Percentiles rank a stretch among this genome's conserved stretches.
Conservation (phyloP, 2,113 vertebrate genomes). For the Nothobranchius kuhntae region DNA sequence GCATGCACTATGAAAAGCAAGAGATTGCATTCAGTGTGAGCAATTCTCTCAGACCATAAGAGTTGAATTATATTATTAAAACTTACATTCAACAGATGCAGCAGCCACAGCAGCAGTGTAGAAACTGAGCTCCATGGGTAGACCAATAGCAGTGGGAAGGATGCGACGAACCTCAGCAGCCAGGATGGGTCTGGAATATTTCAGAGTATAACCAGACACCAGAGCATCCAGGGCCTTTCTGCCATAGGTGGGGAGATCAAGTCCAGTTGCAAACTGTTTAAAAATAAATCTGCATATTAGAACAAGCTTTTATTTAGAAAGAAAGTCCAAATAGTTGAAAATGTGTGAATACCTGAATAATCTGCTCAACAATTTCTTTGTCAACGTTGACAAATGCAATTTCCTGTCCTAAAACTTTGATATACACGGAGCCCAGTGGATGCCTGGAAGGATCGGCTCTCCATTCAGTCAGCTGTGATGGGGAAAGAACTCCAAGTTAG, state of each 20-base stretch:
- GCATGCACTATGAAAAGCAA: conserved; percentile 60
- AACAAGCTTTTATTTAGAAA: background rate
- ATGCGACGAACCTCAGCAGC: conserved; percentile 77
- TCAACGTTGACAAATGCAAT: conserved; percentile 76
- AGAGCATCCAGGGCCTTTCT: conserved; percentile 55
- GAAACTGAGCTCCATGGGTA: conserved; percentile 81
- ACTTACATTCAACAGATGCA: conserved; percentile 69
- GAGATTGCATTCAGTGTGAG: background rate
- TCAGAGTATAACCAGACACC: conserved; percentile 56
- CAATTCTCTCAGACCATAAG: background rate
- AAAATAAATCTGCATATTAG: background rate
- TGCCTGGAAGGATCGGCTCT: conserved; percentile 73
- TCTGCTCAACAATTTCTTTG: conserved; percentile 76
- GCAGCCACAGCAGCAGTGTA: conserved; percentile 75
- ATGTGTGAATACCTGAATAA: conserved; percentile 73
- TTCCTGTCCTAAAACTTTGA: conserved; percentile 86
- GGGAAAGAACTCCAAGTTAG: conserved; percentile 7
- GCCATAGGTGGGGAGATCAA: conserved; percentile 26
- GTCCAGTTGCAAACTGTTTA: conserved; percentile 61
- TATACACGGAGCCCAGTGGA: conserved; percentile 73
- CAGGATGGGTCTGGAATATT: conserved; percentile 76
- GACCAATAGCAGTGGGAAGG: conserved; percentile 76
- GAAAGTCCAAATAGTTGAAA: background rate
- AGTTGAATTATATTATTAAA: background rate
- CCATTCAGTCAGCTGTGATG: conserved; percentile 78